These are phyloP conservation scores for Leucoraja erinaceus DNA, from an alignment of 2,113 vertebrate genomes.

Conservation along the genomic window DNA sequence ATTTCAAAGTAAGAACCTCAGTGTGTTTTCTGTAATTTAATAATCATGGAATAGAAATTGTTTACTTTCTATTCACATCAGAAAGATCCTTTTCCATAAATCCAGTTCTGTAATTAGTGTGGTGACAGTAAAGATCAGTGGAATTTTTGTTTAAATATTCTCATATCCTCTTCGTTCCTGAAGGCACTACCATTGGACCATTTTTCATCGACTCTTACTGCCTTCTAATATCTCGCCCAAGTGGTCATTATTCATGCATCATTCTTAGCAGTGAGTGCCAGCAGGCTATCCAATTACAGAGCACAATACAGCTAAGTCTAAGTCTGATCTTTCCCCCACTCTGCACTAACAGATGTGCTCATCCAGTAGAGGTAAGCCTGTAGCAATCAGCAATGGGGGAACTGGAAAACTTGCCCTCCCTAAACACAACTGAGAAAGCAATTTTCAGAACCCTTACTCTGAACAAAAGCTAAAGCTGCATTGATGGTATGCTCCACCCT, in stretches of 20 bases:
- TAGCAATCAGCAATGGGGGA: conserved; percentile 6
- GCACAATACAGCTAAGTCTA: not conserved
- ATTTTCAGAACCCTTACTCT: not conserved
- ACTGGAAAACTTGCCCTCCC: conserved; percentile 17
- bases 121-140: not conserved
- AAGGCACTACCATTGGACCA: not conserved
- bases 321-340: not conserved
- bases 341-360: not conserved
- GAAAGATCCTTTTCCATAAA: not conserved
- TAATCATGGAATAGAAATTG: not conserved
- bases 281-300: conserved; percentile 27
- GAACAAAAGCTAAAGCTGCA: conserved; percentile 28
- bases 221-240: conserved; percentile 16
- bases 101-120: not conserved
- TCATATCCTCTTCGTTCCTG: not conserved
- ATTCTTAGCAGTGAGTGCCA: conserved; percentile 11
- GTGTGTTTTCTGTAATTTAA: not conserved
- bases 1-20: not conserved
- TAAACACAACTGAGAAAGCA: conserved; percentile 23
- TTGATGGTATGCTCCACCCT: conserved; percentile 28
- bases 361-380: conserved; percentile 11
- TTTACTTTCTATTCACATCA: not conserved
- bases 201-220: not conserved
- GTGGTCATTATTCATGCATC: conserved; percentile 24
- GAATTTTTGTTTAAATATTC: not conserved